Evolutionary conservation across 2,888 invertebrate species (phyloP), one percentile per base, ranked within the genome.

Genomic region (Pyrgus malvae): DNA sequence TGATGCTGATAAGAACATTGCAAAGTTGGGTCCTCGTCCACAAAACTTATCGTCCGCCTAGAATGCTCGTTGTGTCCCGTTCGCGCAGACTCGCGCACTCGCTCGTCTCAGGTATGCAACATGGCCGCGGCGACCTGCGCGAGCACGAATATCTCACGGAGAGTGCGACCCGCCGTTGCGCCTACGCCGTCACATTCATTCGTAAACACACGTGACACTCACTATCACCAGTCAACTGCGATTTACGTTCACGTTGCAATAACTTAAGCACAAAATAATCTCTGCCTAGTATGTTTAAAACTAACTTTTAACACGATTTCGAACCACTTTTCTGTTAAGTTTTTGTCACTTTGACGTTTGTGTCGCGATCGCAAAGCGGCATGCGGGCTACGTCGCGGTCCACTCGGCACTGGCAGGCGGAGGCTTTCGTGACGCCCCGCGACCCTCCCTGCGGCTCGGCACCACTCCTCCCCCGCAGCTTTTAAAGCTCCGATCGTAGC

Each of bases 101-200:
- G 69, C 85, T 87, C 86, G 70, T 70, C 77, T 88, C 84, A 89
- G 89, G 90, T 89, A 90, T 90, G 89, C 89, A 90, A 89, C 89
- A 90, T 90, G 90, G 90, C 90, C 88, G 89, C 88, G 79, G 74
- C 85, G 85, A 84, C 83, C 87, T 82, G 86, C 79, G 80, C 83
- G 85, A 81, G 79, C 87, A 83, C 84, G 82, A 86, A 88, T 88
- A 88, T 88, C 87, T 88, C 89, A 88, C 89, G 80, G 78, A 82
- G 76, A 85, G 85, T 82, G 84, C 84, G 83, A 84, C 80, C 80
- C 80, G 80, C 78, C 76, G 81, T 76, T 84, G 86, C 86, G 87
- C 87, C 86, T 86, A 85, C 87, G 82, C 85, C 83, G 84, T 80
- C 86, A 78, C 83, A 86, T 84, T 83, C 78, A 86, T 83, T 80